These are phyloP conservation scores for Callithrix jacchus DNA, from an alignment of 2,113 vertebrate species.

Conservation along the genomic window DNA sequence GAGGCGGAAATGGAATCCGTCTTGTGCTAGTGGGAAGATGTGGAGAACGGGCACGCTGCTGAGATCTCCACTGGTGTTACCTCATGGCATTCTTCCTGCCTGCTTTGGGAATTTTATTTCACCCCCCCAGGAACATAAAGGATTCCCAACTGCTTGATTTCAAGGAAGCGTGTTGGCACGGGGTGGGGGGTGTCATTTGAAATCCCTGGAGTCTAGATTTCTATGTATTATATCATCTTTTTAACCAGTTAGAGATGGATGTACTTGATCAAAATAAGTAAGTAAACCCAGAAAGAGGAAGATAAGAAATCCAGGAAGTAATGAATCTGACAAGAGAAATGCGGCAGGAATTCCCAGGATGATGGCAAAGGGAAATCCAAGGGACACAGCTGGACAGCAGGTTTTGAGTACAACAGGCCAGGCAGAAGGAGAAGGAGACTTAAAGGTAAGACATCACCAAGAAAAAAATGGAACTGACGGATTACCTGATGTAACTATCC, in stretches of 20 bases:
- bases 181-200: neutral
- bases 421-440: neutral
- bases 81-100: neutral
- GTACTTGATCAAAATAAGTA: neutral
- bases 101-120: neutral
- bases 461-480: neutral
- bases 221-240: neutral
- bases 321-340: neutral
- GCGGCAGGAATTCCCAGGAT: neutral
- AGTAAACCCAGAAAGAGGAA: constrained; percentile 11
- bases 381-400: neutral
- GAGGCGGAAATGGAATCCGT: neutral
- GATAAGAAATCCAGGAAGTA: neutral
- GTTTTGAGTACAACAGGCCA: neutral
- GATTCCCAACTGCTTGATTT: neutral
- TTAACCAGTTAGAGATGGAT: neutral
- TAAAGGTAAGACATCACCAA: neutral
- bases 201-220: neutral
- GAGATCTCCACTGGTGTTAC: neutral
- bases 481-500: neutral
- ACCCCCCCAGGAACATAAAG: neutral
- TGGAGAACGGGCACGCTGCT: neutral
- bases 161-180: neutral
- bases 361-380: neutral
- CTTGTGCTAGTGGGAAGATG: neutral